Evolutionary conservation across 2,113 vertebrate genomes (phyloP).

Genomic region (Alosa alosa): DNA sequence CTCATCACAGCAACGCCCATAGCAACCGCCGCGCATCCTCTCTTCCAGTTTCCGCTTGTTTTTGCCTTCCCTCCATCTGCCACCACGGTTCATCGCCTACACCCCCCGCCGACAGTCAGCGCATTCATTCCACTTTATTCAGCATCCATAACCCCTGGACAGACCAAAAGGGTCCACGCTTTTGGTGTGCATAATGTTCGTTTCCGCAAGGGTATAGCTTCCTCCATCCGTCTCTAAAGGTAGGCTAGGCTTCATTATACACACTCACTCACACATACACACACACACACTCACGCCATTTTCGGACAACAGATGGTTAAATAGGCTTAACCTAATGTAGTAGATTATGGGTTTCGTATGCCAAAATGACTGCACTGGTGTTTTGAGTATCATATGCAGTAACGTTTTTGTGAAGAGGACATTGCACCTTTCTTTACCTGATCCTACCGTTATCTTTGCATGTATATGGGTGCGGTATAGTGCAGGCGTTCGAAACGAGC

Average conservation of each 20-base stretch:
- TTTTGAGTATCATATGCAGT: neutral
- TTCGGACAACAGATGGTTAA: conserved; percentile 21
- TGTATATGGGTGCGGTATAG: conserved; percentile 10
- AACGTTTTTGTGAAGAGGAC: conserved; percentile 1
- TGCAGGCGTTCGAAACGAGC: neutral
- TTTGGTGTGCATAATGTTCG: neutral
- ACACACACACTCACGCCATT: conserved; percentile 10
- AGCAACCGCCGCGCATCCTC: conserved; percentile 49
- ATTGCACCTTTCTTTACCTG: neutral
- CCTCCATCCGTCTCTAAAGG: neutral
- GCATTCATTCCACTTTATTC: neutral
- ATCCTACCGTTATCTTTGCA: neutral
- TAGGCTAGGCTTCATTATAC: neutral
- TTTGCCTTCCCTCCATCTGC: neutral
- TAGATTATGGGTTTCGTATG: neutral
- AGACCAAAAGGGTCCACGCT: neutral
- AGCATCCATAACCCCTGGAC: neutral
- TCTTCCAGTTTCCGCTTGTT: conserved; percentile 20
- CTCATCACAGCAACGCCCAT: conserved; percentile 49
- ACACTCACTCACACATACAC: neutral
- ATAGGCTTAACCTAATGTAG: conserved; percentile 7
- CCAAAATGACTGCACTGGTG: neutral
- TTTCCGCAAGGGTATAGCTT: neutral
- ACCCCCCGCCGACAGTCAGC: conserved; percentile 29
- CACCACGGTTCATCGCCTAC: neutral